Conservation (phyloP, 2,797 vertebrate genomes). For the Anguilla pacifica region DNA sequence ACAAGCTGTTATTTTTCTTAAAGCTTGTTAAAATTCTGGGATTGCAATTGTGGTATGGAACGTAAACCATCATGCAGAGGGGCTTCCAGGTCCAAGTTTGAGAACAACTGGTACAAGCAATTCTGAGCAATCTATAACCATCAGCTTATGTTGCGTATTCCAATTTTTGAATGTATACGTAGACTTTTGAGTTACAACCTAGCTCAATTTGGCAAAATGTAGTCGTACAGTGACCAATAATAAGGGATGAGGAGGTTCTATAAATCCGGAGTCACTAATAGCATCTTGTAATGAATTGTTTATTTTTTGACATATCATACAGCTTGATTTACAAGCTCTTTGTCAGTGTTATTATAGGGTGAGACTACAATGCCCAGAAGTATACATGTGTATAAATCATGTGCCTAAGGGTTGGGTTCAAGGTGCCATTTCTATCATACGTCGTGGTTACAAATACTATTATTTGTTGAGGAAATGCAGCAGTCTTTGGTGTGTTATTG, state of each 20-base stretch:
- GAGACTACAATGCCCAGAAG: background rate
- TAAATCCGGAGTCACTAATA: background rate
- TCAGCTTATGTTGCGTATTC: background rate
- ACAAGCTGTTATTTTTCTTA: no score
- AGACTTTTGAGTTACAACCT: background rate
- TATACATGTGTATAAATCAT: background rate
- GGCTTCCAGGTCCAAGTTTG: no score
- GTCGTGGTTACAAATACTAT: background rate
- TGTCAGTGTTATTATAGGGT: background rate
- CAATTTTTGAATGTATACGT: background rate
- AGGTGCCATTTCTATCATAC: background rate
- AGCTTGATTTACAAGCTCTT: background rate
- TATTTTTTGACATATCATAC: background rate
- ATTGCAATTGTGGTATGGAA: no score
- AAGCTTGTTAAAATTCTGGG: no score
- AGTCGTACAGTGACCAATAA: background rate
- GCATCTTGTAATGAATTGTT: background rate
- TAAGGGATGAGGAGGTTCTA: background rate
- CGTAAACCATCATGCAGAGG: no score
- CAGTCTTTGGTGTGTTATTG: background rate
- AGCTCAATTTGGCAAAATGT: background rate
- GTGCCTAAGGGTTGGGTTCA: background rate
- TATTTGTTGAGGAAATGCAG: background rate
- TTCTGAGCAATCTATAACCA: no score
- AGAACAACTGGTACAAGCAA: no score